Evolutionary conservation across 2,113 vertebrate species (phyloP).

Genomic region (Megaceryle torquata): DNA sequence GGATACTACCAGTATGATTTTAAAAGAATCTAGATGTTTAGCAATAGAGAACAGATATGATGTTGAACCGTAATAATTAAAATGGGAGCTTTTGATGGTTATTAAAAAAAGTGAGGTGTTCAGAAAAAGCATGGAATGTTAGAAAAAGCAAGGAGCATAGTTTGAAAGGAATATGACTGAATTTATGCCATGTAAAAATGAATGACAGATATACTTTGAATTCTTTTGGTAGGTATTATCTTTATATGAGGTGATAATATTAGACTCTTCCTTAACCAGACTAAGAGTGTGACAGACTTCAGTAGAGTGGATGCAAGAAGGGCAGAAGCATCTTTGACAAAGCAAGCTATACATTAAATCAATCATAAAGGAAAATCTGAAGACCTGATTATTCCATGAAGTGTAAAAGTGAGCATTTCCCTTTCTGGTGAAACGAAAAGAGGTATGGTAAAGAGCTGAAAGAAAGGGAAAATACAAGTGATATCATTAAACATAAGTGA

Average conservation of each 20-base stretch:
- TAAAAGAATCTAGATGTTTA: neutral
- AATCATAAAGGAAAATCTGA: neutral
- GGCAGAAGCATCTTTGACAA: neutral
- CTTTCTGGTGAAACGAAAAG: neutral
- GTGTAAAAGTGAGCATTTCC: neutral
- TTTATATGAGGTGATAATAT: neutral
- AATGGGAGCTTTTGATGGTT: neutral
- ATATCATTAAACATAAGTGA: neutral
- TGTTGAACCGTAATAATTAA: neutral
- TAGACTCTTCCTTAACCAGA: neutral
- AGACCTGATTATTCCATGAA: neutral
- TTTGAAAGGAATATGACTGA: neutral
- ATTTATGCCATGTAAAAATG: neutral
- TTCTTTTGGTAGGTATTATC: neutral
- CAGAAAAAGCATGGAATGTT: neutral
- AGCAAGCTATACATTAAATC: neutral
- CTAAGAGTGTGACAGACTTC: neutral
- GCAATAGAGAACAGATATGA: neutral
- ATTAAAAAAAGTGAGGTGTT: neutral
- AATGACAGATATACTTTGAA: neutral
- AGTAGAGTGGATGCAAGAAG: neutral
- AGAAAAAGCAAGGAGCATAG: no score
- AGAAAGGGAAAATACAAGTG: neutral
- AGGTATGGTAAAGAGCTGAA: fast-evolving
- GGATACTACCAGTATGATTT: neutral